Conservation (phyloP, 2,113 vertebrate genomes). For the Phrynosoma platyrhinos region DNA sequence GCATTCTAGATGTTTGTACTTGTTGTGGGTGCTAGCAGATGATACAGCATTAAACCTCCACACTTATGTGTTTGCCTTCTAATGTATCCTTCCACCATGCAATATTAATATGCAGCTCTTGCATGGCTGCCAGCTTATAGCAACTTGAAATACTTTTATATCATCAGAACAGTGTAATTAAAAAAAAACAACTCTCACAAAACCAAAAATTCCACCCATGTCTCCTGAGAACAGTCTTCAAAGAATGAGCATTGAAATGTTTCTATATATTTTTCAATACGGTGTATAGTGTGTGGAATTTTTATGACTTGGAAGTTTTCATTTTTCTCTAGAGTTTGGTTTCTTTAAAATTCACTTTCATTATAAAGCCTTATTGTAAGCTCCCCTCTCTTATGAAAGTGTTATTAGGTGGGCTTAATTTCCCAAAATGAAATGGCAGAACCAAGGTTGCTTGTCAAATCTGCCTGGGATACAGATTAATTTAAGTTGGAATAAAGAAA, state of each 20-base stretch:
- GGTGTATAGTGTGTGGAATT: neutral
- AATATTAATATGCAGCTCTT: constrained; percentile 43
- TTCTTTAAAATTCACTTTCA: constrained; percentile 24
- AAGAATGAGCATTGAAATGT: constrained; percentile 36
- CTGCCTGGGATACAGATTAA: constrained; percentile 20
- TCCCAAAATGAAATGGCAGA: neutral
- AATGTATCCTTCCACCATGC: constrained; percentile 41
- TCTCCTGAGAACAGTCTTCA: constrained; percentile 37
- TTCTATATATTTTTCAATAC: constrained; percentile 41
- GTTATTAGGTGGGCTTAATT: constrained; percentile 27
- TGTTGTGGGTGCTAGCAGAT: accelerated
- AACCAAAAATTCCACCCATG: accelerated
- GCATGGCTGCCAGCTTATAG: neutral
- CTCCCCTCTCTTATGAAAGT: constrained; percentile 26
- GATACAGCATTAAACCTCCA: neutral
- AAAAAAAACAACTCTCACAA: neutral
- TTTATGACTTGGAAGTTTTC: constrained; percentile 47
- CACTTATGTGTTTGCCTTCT: accelerated
- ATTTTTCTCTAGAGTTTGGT: constrained; percentile 21
- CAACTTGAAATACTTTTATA: constrained; percentile 45
- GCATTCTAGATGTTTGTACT: accelerated
- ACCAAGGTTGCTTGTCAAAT: constrained; percentile 26
- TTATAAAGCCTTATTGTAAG: constrained; percentile 37
- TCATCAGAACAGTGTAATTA: constrained; percentile 46
- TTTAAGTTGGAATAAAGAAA: constrained; percentile 13